Evolutionary conservation across 2,113 vertebrate genomes (phyloP), one percentile per base, ranked within the genome.

Genomic region (Nansenia antarctica): DNA sequence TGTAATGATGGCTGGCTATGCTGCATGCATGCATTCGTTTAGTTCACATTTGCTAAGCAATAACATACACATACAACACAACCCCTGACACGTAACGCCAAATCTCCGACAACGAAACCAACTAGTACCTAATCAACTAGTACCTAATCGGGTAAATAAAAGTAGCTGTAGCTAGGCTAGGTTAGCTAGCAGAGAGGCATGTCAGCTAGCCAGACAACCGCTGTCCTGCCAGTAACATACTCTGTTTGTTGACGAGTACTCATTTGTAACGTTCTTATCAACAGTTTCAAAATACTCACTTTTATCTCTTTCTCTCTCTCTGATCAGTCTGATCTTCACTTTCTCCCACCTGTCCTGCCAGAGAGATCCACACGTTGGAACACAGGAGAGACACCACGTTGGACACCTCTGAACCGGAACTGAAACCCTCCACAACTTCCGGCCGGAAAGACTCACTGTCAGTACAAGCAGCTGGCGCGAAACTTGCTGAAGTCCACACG

Each of bases 341-440:
- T 11, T 12, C 3, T 0, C 9, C 45, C 2, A 8, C 54, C 24
- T 63, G 63, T 57, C 18, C 37, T 27, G 18, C 1, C 37, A 20
- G 0, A 7, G 2, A 18, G 35, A 3, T 32, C n/a, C 55, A 66
- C 84, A 83, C 75, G 81, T 60, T 74, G 67, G 72, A 75, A 80
- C 5, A 37, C 8, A 79, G 81, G 69, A 1, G 42, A 29, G 37
- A 1, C 68, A 42, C 89, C 92, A 93, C 91, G 89, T 91, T 90
- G 82, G 20, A 42, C 6, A 75, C 77, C 58, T 78, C 60, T 78
- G 34, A 90, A 69, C 88, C 86, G 88, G 92, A 69, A 76, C 0
- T 9, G 52, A 63, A 77, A 8, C 3, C 8, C 0, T 2, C 45
- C n/a, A n/a, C n/a, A n/a, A n/a, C n/a, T n/a, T n/a, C n/a, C n/a